These are phyloP conservation scores for Gryllus longicercus DNA, from an alignment of 2,888 invertebrate genomes.

Conservation along the genomic window DNA sequence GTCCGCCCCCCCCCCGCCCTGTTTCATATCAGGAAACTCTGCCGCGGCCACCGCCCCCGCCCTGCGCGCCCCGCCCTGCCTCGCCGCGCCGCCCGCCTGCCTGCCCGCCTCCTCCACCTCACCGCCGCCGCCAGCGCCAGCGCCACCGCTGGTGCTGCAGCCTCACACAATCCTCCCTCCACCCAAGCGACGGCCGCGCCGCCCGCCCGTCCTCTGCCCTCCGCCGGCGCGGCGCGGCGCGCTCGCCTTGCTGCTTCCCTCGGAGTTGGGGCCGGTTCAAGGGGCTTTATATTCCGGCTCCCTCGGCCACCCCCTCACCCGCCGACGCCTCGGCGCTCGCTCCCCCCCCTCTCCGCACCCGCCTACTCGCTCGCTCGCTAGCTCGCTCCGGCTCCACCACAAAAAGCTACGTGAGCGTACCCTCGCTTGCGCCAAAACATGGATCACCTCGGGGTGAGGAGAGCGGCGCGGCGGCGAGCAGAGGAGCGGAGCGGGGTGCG, in stretches of 20 bases:
- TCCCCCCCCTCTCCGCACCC: background rate
- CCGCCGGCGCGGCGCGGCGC: background rate
- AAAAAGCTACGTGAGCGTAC: constrained; percentile 7
- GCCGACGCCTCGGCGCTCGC: background rate
- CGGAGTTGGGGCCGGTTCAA: constrained; percentile 9
- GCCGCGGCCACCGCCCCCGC: background rate
- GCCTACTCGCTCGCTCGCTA: background rate
- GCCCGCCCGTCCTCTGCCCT: background rate
- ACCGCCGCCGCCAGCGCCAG: background rate
- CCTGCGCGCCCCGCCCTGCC: no score
- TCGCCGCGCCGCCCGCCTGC: no score
- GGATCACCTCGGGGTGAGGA: background rate
- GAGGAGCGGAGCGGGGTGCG: no score
- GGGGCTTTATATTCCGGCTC: constrained; percentile 17
- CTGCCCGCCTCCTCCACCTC: no score
- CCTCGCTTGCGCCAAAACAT: constrained; percentile 7
- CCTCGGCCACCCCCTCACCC: background rate
- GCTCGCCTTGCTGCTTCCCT: background rate
- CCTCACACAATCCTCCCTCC: constrained; percentile 17
- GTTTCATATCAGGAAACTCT: constrained; percentile 5
- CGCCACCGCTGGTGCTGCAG: no score
- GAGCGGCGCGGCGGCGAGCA: background rate
- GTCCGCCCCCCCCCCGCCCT: background rate
- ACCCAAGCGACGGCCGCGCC: background rate
- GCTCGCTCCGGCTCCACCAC: background rate